Base-by-base conservation (phyloP, 2,888 invertebrate genomes). In the Lamellibrachia columna region DNA sequence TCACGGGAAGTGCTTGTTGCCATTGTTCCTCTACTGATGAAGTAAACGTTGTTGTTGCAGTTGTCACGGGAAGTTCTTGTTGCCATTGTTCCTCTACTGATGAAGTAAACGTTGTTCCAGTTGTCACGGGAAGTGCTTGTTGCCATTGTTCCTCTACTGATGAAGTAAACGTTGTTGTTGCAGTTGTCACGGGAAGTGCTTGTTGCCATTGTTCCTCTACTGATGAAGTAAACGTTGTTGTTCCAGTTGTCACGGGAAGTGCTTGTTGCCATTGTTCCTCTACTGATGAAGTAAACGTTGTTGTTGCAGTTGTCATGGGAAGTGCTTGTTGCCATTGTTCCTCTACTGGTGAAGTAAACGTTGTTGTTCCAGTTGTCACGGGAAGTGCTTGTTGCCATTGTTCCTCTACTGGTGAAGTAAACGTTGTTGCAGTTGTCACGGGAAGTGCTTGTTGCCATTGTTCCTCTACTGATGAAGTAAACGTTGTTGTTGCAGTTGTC, bases 111-210 rank as follows among this genome's bases (percentile, higher is more conserved):
- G 22, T 90, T 9, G 91, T 93, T 94, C 3, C 95, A 96, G 96
- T 97, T 99, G 93, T 98, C 98, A 0, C 97, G 97, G 92, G 98
- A 98, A 94, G 97, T 98, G 15, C 97, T 99, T 90, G 96, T 98
- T 91, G 97, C 97, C 3, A 97, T 98, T 40, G 96, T 99, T 92
- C 98, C 99, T 0, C 97, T 98, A 93, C 96, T 99, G 95, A n/a
- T n/a, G n/a, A n/a, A n/a, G n/a, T n/a, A n/a, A n/a, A n/a, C n/a
- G n/a, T n/a, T n/a, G n/a, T n/a, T n/a, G 28, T 28, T 28, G 28
- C 28, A 28, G 28, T 28, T 28, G 28, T 28, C 28, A 28, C 28
- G 28, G 28, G 28, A 28, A 28, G 28, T 28, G 28, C 28, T 28
- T 28, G 28, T 28, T 28, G 28, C 28, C 28, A 28, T 28, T 28